Conservation (phyloP, 2,113 vertebrate species). For the Numenius arquata region DNA sequence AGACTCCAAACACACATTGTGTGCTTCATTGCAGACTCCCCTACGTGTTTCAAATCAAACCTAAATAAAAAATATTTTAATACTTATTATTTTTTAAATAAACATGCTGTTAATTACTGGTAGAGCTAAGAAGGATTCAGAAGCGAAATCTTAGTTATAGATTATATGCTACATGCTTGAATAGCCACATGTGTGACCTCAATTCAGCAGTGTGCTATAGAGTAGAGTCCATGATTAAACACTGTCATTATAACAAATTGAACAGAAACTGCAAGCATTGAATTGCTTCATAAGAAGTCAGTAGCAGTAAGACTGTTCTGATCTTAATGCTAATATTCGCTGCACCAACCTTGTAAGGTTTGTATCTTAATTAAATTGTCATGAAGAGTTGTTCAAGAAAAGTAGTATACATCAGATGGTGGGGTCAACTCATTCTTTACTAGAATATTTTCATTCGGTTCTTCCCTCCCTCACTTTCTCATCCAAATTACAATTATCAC, state of each 20-base stretch:
- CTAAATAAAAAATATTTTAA: conserved; percentile 50
- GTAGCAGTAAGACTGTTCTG: conserved; percentile 70
- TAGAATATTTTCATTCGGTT: conserved; percentile 24
- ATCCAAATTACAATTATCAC: background rate
- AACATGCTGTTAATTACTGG: conserved; percentile 72
- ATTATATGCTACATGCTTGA: conserved; percentile 77
- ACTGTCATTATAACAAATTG: conserved; percentile 83
- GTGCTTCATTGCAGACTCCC: conserved; percentile 23
- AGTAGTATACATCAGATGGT: conserved; percentile 28
- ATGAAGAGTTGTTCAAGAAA: conserved; percentile 61
- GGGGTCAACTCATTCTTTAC: conserved; percentile 29
- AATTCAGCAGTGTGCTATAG: conserved; percentile 68
- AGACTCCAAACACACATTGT: background rate
- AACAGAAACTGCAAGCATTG: conserved; percentile 73
- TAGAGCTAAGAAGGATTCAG: conserved; percentile 63
- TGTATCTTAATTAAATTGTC: conserved; percentile 79
- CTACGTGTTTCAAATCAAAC: conserved; percentile 37
- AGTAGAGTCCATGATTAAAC: conserved; percentile 74
- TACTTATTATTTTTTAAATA: conserved; percentile 57
- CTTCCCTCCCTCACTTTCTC: conserved; percentile 8
- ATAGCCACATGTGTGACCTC: conserved; percentile 79
- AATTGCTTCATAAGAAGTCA: conserved; percentile 76
- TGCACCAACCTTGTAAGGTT: conserved; percentile 56
- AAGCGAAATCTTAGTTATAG: conserved; percentile 74
- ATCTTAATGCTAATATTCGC: conserved; percentile 72